These are phyloP conservation scores for Drosophila obscura DNA, from an alignment of 1,140 invertebrate species.

Conservation along the genomic window DNA sequence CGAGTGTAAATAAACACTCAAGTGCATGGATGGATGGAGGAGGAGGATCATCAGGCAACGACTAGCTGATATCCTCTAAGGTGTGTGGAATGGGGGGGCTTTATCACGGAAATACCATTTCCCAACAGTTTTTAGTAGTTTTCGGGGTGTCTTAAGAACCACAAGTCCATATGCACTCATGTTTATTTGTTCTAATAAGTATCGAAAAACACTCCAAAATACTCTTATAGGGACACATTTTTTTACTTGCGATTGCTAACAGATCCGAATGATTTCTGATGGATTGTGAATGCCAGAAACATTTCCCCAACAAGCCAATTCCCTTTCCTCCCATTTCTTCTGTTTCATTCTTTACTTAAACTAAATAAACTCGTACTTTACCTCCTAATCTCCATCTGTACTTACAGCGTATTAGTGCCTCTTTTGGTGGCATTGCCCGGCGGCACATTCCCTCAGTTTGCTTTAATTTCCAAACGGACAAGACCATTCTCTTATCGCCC, in stretches of 20 bases:
- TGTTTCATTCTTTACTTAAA: background rate
- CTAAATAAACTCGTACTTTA: constrained; percentile 5
- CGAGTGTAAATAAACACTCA: constrained; percentile 58
- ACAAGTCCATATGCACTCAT: too few species aligned
- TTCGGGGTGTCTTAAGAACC: too few species aligned
- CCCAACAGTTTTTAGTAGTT: too few species aligned
- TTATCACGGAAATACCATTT: constrained; percentile 1
- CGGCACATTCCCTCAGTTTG: constrained; percentile 38
- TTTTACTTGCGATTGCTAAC: too few species aligned
- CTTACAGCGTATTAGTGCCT: constrained; percentile 18
- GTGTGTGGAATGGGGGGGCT: constrained; percentile 2
- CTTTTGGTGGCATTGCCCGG: constrained; percentile 47
- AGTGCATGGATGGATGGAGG: constrained; percentile 7
- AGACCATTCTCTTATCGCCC: constrained; percentile 51
- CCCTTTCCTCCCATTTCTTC: too few species aligned
- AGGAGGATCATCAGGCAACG: background rate
- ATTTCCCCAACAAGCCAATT: background rate
- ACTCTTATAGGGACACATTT: too few species aligned
- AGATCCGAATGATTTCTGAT: background rate
- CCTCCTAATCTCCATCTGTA: constrained; percentile 10
- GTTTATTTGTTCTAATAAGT: too few species aligned
- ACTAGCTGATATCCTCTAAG: constrained; percentile 29
- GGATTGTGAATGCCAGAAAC: background rate
- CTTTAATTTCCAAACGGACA: constrained; percentile 41
- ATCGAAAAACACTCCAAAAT: too few species aligned